Conservation (phyloP, 2,797 vertebrate genomes). For the Gambelia wislizenii region DNA sequence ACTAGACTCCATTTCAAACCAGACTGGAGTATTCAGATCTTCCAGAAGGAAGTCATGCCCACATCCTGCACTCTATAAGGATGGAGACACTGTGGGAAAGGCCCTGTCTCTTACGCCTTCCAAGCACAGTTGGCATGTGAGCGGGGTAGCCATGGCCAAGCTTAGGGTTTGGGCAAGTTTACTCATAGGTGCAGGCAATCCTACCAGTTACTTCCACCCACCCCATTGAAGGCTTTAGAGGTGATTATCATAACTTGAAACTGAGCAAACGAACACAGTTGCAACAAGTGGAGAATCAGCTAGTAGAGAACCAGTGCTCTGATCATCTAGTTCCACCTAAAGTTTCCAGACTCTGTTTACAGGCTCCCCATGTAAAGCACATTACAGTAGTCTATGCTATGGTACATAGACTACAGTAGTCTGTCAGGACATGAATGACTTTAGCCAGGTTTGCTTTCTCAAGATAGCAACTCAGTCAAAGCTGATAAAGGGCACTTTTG, state of each 20-base stretch:
- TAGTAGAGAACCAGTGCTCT: no score
- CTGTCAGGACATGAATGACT: no score
- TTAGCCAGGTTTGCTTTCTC: no score
- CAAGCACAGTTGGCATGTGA: not conserved
- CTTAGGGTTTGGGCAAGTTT: not conserved
- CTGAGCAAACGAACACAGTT: not conserved
- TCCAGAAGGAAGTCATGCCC: not conserved
- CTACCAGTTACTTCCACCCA: not conserved
- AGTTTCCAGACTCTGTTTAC: not conserved
- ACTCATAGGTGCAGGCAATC: not conserved
- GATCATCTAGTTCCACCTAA: no score
- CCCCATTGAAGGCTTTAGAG: not conserved
- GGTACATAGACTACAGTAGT: no score
- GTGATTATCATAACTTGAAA: not conserved
- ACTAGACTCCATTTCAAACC: not conserved
- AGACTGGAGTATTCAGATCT: not conserved
- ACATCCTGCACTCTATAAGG: not conserved
- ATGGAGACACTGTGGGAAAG: not conserved
- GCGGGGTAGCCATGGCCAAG: not conserved
- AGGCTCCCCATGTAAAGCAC: not conserved
- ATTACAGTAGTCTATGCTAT: no score
- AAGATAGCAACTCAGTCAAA: no score
- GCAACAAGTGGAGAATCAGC: not conserved
- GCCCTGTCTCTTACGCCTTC: not conserved
- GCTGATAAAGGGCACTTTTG: not conserved